Evolutionary conservation across 1,140 invertebrate genomes (phyloP).

Genomic region (Oryzaephilus surinamensis): DNA sequence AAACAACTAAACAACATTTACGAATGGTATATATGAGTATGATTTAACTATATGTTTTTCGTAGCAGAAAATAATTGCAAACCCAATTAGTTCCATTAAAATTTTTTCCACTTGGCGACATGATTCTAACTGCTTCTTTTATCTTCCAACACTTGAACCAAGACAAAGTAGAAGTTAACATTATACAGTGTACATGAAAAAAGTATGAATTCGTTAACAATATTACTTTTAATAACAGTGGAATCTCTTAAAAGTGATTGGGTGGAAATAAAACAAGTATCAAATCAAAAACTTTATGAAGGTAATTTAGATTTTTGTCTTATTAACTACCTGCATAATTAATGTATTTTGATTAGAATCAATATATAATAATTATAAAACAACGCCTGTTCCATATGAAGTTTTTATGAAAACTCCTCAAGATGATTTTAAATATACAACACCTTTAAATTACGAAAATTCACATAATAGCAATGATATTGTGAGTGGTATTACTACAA

Average conservation of each 20-base stretch:
- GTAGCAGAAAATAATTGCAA: too few species aligned
- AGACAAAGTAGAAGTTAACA: not conserved
- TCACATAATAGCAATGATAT: too few species aligned
- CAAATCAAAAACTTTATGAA: constrained; percentile 3
- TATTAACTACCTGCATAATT: not conserved
- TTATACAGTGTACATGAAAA: not conserved
- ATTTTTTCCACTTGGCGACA: constrained; percentile 12
- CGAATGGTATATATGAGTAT: too few species aligned
- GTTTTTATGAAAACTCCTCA: constrained; percentile 1
- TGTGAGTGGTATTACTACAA: too few species aligned
- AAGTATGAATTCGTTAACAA: constrained; percentile 1
- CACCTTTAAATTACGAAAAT: constrained; percentile 4
- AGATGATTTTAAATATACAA: not conserved
- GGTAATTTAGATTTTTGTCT: constrained; percentile 7
- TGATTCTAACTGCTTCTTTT: constrained; percentile 9
- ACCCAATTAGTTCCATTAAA: constrained; percentile 14
- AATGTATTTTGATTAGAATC: too few species aligned
- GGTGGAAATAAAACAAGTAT: constrained; percentile 13
- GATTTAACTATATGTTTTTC: too few species aligned
- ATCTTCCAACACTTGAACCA: not conserved
- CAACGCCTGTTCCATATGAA: not conserved
- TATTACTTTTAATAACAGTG: constrained; percentile 4
- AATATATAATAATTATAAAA: too few species aligned
- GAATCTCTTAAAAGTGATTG: constrained; percentile 10
- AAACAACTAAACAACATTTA: too few species aligned